Conservation (phyloP, 2,888 invertebrate genomes). For the Pterostichus madidus region DNA sequence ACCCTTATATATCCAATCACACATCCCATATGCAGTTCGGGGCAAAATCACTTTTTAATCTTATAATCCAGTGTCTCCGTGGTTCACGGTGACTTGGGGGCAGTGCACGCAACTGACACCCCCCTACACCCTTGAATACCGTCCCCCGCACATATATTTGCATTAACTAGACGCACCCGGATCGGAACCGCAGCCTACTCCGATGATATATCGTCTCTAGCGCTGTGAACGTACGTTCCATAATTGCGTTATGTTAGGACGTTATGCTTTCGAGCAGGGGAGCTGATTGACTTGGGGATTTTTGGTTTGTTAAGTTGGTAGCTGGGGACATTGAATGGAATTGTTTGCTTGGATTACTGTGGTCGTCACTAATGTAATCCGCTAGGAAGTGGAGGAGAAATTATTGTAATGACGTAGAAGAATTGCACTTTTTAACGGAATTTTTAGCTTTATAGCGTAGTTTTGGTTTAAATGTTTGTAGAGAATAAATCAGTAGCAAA, state of each 20-base stretch:
- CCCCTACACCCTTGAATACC: neutral
- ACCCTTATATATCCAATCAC: neutral
- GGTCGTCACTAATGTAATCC: neutral
- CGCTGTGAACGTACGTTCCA: constrained; percentile 32
- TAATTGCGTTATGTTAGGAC: constrained; percentile 44
- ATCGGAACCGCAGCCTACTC: constrained; percentile 45
- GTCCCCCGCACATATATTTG: constrained; percentile 59
- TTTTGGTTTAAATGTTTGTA: too few relatives aligned
- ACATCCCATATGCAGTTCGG: constrained; percentile 11
- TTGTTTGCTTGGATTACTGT: constrained; percentile 11
- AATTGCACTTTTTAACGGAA: too few relatives aligned
- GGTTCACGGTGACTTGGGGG: neutral
- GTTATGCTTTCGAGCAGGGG: constrained; percentile 6
- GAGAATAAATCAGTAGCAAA: too few relatives aligned
- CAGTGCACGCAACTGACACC: neutral
- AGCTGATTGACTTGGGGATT: constrained; percentile 48
- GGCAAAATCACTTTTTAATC: constrained; percentile 38
- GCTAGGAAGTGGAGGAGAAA: too few relatives aligned
- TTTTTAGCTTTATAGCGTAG: too few relatives aligned
- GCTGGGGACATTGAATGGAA: neutral
- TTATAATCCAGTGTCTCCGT: constrained; percentile 39
- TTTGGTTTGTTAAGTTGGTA: constrained; percentile 48
- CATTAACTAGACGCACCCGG: constrained; percentile 61
- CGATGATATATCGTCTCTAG: constrained; percentile 59
- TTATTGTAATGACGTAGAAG: too few relatives aligned